These are phyloP conservation scores for Paramuricea clavata DNA, from an alignment of 92 coral and sea anemone species.

Conservation along the genomic window DNA sequence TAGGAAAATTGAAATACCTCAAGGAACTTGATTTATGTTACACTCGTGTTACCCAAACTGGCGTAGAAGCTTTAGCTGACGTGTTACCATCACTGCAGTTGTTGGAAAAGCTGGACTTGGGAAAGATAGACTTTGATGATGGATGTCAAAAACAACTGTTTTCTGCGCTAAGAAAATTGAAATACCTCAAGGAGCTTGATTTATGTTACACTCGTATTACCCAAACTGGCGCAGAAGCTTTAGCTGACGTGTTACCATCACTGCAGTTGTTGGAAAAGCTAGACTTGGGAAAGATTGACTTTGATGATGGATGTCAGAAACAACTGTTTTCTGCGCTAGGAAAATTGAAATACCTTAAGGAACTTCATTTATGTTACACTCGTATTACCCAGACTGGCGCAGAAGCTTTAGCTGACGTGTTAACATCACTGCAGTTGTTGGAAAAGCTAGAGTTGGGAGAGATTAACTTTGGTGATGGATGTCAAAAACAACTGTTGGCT, in stretches of 20 bases:
- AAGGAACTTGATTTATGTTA: not conserved
- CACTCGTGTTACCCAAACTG: too few relatives aligned
- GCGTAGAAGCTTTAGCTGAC: not conserved
- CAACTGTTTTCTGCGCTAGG: not conserved
- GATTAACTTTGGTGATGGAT: not conserved
- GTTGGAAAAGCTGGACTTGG: slow-evolving; percentile 7
- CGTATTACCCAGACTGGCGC: not conserved
- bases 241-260: too few relatives aligned
- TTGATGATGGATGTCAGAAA: not conserved
- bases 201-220: not conserved
- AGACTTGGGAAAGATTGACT: not conserved
- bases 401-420: slow-evolving; percentile 1
- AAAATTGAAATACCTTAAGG: not conserved
- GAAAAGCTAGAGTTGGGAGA: not conserved
- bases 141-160: not conserved
- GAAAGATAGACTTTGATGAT: not conserved
- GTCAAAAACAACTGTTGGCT: not conserved
- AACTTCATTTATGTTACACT: not conserved
- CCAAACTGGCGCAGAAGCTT: not conserved
- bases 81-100: slow-evolving; percentile 23
- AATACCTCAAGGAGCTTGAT: slow-evolving; percentile 4
- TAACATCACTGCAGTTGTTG: slow-evolving; percentile 19
- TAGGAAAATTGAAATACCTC: slow-evolving; percentile 9
- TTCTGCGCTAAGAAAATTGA: not conserved
- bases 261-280: too few relatives aligned